A percentile compares a stretch with the other conserved stretches of the same genome.
Evolutionary conservation across 2,113 vertebrate genomes (phyloP).

Genomic region (Phasianus colchicus): DNA sequence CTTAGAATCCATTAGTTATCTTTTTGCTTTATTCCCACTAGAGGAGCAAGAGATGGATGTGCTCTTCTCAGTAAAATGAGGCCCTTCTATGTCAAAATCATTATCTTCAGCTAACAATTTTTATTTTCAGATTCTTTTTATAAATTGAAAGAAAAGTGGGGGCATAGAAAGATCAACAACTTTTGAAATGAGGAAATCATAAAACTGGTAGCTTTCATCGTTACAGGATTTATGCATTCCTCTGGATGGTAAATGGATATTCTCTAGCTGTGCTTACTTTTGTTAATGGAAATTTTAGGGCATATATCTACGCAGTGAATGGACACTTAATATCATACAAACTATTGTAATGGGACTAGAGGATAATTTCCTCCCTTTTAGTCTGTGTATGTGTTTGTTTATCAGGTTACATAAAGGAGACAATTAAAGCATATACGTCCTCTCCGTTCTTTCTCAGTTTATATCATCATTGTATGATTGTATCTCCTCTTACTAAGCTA

Average conservation of each 20-base stretch:
- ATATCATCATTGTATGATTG: not conserved
- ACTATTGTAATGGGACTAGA: not conserved
- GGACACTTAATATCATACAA: not conserved
- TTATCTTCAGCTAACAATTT: conserved; percentile 71
- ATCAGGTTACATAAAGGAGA: not conserved
- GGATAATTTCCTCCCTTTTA: not conserved
- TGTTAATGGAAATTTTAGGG: conserved; percentile 43
- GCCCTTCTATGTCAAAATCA: conserved; percentile 66
- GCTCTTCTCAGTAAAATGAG: conserved; percentile 44
- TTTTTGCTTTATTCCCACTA: conserved; percentile 53
- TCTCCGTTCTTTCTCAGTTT: not conserved
- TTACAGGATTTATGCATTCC: conserved; percentile 44
- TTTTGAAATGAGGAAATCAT: conserved; percentile 57
- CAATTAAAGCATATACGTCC: not conserved
- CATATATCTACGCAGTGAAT: not conserved
- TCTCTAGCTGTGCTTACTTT: conserved; percentile 46
- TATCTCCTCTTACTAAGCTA: not conserved
- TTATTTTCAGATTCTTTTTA: conserved; percentile 49
- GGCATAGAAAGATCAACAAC: conserved; percentile 68
- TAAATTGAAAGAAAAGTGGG: conserved; percentile 65
- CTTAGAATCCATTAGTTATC: conserved; percentile 39
- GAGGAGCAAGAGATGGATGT: conserved; percentile 51
- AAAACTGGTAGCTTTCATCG: conserved; percentile 23
- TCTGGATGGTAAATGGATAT: conserved; percentile 33
- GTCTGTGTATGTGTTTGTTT: not conserved